These are phyloP conservation scores for Enteromius fasciolatus DNA, from an alignment of 2,797 vertebrate genomes.

Conservation along the genomic window DNA sequence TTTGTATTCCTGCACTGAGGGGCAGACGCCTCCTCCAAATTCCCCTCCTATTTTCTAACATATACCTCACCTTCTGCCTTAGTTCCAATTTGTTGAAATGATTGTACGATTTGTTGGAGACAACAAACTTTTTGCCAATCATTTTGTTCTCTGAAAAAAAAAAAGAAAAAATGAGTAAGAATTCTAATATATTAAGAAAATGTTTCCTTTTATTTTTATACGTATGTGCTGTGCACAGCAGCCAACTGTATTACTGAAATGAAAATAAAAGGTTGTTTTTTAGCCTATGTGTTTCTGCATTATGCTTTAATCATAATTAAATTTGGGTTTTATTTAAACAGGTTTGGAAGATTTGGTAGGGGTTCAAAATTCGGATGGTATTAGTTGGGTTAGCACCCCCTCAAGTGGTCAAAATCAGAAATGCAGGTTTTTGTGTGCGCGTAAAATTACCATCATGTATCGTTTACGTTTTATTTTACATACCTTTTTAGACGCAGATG, in stretches of 20 bases:
- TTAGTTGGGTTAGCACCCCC: no score
- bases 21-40: conserved; percentile 79
- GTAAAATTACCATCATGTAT: no score
- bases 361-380: no score
- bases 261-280: conserved; percentile 86
- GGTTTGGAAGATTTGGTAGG: background rate
- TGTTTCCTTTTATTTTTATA: conserved; percentile 92
- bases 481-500: background rate
- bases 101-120: conserved; percentile 85
- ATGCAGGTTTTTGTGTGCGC: no score
- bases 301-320: background rate
- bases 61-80: conserved; percentile 89
- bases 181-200: conserved; percentile 85
- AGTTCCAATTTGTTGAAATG: conserved; percentile 82
- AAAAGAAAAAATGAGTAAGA: conserved; percentile 64
- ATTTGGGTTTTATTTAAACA: background rate
- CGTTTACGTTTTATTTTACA: no score
- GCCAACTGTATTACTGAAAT: conserved; percentile 87
- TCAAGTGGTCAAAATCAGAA: no score
- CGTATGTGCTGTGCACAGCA: conserved; percentile 97
- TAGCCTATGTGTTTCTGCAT: conserved; percentile 56
- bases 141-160: conserved; percentile 79
- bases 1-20: conserved; percentile 84
- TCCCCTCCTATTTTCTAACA: conserved; percentile 75
- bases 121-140: conserved; percentile 82